Conservation (phyloP, 2,113 vertebrate genomes). For the Meriones unguiculatus region DNA sequence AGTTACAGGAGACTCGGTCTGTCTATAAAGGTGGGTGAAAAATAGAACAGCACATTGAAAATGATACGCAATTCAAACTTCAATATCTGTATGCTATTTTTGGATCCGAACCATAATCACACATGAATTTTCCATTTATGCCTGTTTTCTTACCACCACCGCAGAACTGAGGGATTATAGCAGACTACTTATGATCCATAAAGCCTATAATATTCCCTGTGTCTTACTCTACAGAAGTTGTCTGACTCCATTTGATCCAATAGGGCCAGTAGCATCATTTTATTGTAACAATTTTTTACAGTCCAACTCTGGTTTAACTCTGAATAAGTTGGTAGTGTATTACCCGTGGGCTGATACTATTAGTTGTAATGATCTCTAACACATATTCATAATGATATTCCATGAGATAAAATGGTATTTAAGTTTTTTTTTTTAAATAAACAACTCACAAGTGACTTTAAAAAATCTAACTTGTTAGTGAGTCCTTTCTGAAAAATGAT, state of each 20-base stretch:
- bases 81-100: not conserved
- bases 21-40: not conserved
- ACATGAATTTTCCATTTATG: not conserved
- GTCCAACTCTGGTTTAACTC: not conserved
- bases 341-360: not conserved
- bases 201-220: not conserved
- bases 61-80: slow-evolving; percentile 28
- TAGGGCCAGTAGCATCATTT: not conserved
- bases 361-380: not conserved
- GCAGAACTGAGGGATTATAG: not conserved
- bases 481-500: slow-evolving; percentile 19
- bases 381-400: slow-evolving; percentile 5
- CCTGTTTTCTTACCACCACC: not conserved
- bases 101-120: not conserved
- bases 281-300: slow-evolving; percentile 31
- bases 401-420: not conserved
- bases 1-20: not conserved
- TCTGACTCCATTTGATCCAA: not conserved
- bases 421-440: not conserved
- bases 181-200: not conserved
- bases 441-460: not conserved
- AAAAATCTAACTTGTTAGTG: not conserved
- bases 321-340: not conserved
- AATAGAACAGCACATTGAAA: not conserved
- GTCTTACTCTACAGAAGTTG: not conserved